A percentile compares a stretch with the other conserved stretches of the same genome.
These are phyloP conservation scores for Diachrysia chrysitis DNA, from an alignment of 2,888 invertebrate genomes.

Conservation along the genomic window DNA sequence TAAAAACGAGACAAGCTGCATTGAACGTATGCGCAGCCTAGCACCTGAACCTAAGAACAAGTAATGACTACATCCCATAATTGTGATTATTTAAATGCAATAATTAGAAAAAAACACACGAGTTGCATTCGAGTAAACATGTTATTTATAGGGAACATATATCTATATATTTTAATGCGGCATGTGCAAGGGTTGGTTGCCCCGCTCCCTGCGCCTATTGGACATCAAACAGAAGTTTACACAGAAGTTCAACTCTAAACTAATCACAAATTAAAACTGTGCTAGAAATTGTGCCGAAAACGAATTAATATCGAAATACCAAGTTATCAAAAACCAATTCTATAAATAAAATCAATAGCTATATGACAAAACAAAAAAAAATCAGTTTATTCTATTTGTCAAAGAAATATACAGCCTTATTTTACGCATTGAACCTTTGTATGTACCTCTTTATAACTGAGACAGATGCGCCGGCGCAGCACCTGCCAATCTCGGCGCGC, in stretches of 20 bases:
- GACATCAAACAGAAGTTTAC: accelerated
- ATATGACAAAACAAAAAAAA: neutral
- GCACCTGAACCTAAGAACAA: slow-evolving; percentile 42
- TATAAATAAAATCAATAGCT: neutral
- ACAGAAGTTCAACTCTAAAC: slow-evolving; percentile 29
- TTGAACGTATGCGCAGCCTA: slow-evolving; percentile 12
- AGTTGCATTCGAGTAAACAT: slow-evolving; percentile 31
- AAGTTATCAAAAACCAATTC: neutral
- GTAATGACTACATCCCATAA: slow-evolving; percentile 36
- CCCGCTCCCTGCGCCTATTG: slow-evolving; percentile 1
- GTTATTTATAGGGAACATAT: slow-evolving; percentile 45
- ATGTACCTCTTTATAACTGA: slow-evolving; percentile 14
- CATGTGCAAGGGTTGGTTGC: slow-evolving; percentile 65
- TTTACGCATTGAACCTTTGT: slow-evolving; percentile 18
- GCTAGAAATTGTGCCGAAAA: no score
- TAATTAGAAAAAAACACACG: slow-evolving; percentile 39
- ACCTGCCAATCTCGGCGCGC: slow-evolving; percentile 87
- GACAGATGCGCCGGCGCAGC: slow-evolving; percentile 78
- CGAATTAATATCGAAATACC: no score
- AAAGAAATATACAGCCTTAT: neutral
- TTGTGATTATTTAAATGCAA: slow-evolving; percentile 50
- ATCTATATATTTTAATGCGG: slow-evolving; percentile 45
- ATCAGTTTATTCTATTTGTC: no score
- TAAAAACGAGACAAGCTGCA: slow-evolving; percentile 24
- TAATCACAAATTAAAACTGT: neutral